These are phyloP conservation scores for Troilus luridus DNA, from an alignment of 2,888 invertebrate genomes.

Conservation along the genomic window DNA sequence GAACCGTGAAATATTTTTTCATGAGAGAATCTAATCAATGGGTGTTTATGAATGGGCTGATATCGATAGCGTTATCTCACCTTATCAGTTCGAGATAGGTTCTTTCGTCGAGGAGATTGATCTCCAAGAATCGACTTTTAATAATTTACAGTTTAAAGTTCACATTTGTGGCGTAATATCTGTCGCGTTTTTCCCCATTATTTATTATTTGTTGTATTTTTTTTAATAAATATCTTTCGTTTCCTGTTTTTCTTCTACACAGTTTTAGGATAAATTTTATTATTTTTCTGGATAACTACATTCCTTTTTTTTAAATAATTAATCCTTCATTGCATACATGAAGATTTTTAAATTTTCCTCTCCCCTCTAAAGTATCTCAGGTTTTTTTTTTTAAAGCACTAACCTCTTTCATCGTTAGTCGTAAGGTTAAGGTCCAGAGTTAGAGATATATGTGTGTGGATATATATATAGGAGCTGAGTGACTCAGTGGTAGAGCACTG, in stretches of 20 bases:
- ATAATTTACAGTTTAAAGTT: slow-evolving; percentile 41
- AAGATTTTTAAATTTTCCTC: no score
- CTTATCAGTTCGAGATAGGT: slow-evolving; percentile 32
- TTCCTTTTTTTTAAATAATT: neutral
- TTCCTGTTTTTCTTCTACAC: neutral
- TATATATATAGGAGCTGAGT: no score
- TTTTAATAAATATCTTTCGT: no score
- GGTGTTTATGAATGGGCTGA: slow-evolving; percentile 48
- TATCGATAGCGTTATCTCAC: slow-evolving; percentile 35
- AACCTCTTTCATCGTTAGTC: no score
- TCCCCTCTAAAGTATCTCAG: no score
- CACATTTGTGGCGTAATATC: neutral
- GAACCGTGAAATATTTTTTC: slow-evolving; percentile 13
- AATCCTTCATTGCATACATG: no score
- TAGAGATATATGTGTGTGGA: no score
- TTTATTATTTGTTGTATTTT: neutral
- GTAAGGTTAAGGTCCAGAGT: no score
- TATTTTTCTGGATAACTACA: neutral
- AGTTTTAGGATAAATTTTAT: neutral
- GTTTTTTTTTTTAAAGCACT: no score
- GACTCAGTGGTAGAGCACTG: no score
- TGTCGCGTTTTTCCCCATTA: neutral
- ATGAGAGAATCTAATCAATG: slow-evolving; percentile 33
- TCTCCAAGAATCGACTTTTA: slow-evolving; percentile 34
- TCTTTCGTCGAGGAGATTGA: neutral